Base-by-base conservation (phyloP, 2,888 invertebrate species). In the Asteroscopus sphinx region DNA sequence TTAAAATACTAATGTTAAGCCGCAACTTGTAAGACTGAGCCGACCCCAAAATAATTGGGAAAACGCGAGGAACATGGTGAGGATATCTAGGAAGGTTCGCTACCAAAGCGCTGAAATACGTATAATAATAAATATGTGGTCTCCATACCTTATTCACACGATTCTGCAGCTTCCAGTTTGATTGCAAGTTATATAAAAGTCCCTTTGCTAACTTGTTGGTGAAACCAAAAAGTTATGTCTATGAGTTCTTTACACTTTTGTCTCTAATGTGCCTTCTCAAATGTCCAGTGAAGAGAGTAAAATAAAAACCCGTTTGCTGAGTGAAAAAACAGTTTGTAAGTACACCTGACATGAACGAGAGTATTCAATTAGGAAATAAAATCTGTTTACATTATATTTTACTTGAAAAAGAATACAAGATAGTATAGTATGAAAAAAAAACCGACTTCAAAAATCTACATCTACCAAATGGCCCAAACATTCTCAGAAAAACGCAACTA, bases 201-300 rank as follows among this genome's bases (percentile, higher is more conserved):
- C 58, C 51, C 55, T 48, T 61, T 45, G 51, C 37, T 44, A 80
- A 75, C 74, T 81, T 74, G 63, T 58, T 52, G 58, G 67, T 35
- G 72, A 77, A 79, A 80, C 74, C 78, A 54, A 73, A 78, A 82
- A 79, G 67, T 80, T 79, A 59, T 51, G 52, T 67, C 75, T 46
- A 55, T 65, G 32, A 76, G 70, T 68, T 81, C 58, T 61, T 41
- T 35, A 56, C 64, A 64, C 62, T 55, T 44, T 12, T 42, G 35
- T 56, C 16, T 55, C 8, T 55, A 25, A 52, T 42, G 3, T 46
- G 26, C 25, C 9, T 9, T 13, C 25, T 42, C n/a, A 17, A 30
- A 37, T 39, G 33, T 46, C 25, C n/a, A 25, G 44, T 33, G 21
- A 40, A 28, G 12, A 21, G 41, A 46, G 26, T 15, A 13, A 32